phyloP scores from a whole-genome alignment of 2,888 invertebrate genomes.

The Mythimna ferrago region DNA sequence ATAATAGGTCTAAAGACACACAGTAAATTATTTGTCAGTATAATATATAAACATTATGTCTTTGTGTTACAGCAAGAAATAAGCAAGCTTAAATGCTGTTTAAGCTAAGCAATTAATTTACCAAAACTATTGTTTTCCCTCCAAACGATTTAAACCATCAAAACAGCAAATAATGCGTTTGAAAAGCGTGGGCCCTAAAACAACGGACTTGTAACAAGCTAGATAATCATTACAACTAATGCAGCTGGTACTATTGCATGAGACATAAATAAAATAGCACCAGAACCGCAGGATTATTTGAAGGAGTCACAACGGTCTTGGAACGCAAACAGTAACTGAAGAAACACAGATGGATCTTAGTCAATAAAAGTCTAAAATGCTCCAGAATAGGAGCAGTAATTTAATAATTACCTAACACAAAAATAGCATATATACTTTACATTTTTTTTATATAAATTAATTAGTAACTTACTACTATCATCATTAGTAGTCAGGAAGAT shows the following conservation, averaged over 20 bases:
- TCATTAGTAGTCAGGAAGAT: too few relatives aligned
- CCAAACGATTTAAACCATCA: constrained; percentile 2
- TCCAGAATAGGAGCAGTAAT: too few relatives aligned
- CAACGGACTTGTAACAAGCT: constrained; percentile 20
- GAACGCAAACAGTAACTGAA: too few relatives aligned
- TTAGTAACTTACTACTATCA: too few relatives aligned
- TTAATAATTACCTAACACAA: too few relatives aligned
- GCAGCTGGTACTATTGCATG: constrained; percentile 1
- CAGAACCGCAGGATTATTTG: too few relatives aligned
- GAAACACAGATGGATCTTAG: too few relatives aligned
- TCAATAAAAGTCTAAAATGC: too few relatives aligned
- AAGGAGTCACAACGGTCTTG: too few relatives aligned
- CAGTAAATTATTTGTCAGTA: too few relatives aligned
- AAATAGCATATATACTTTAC: background rate
- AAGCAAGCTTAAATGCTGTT: background rate
- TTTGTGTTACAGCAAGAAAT: background rate
- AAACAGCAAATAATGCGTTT: constrained; percentile 28
- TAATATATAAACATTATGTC: too few relatives aligned
- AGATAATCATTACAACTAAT: constrained; percentile 43
- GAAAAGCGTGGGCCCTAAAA: constrained; percentile 39
- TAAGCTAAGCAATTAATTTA: background rate
- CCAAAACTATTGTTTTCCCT: constrained; percentile 27
- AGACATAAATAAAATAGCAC: constrained; percentile 12
- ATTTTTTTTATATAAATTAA: background rate
- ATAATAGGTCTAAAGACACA: background rate